A percentile compares a stretch with the other conserved stretches of the same genome.
Evolutionary conservation across 2,797 vertebrate species (phyloP).

Genomic region (Arctocebus calabarensis): DNA sequence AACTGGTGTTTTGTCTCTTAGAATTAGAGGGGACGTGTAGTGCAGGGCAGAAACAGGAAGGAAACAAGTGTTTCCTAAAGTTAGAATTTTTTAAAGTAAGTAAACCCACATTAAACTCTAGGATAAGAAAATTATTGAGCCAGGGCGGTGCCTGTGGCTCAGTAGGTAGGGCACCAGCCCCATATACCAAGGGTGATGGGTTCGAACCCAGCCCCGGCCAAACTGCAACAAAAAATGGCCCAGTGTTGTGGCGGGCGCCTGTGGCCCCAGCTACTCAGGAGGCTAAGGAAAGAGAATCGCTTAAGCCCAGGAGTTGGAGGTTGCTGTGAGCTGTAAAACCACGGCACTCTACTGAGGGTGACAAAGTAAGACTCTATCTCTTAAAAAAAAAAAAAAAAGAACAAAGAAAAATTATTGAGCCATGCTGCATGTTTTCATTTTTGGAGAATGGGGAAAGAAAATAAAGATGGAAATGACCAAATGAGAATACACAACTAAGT

Average conservation of each 20-base stretch:
- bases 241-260: too few relatives aligned
- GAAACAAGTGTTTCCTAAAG: slow-evolving; percentile 8
- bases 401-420: slow-evolving; percentile 6
- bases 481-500: neutral
- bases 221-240: too few relatives aligned
- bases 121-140: neutral
- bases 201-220: too few relatives aligned
- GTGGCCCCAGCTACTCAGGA: too few relatives aligned
- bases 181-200: too few relatives aligned
- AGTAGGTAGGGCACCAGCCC: too few relatives aligned
- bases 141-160: too few relatives aligned
- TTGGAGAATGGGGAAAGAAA: neutral
- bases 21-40: neutral
- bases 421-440: neutral
- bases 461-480: neutral
- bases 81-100: slow-evolving; percentile 1
- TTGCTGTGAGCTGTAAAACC: too few relatives aligned
- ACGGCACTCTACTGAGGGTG: too few relatives aligned
- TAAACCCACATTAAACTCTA: slow-evolving; percentile 10
- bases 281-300: too few relatives aligned
- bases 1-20: slow-evolving; percentile 10
- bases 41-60: neutral
- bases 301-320: too few relatives aligned
- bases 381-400: neutral
- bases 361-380: too few relatives aligned